A percentile compares a stretch with the other conserved stretches of the same genome.
phyloP scores from a whole-genome alignment of 2,888 invertebrate species.

The Idaea dimidiata region DNA sequence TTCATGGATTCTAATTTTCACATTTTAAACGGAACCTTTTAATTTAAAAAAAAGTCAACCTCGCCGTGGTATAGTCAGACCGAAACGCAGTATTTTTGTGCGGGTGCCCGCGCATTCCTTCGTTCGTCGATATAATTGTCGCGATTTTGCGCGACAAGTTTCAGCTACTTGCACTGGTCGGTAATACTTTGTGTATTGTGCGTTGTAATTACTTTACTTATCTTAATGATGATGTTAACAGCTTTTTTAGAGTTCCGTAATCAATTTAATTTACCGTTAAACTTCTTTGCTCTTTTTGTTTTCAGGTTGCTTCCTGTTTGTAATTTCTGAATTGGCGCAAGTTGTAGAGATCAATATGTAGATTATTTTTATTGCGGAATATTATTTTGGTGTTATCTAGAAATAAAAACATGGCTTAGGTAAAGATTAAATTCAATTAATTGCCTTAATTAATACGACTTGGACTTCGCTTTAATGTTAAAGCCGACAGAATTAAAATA shows the following conservation, averaged over 20 bases:
- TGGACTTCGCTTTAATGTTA: not conserved
- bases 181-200: not conserved
- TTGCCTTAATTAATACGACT: too few relatives aligned
- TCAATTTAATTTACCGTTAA: slow-evolving; percentile 1
- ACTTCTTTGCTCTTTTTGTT: not conserved
- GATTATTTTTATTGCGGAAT: too few relatives aligned
- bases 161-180: not conserved
- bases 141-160: slow-evolving; percentile 18
- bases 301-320: not conserved
- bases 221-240: not conserved
- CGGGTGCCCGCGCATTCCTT: slow-evolving; percentile 22
- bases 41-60: not conserved
- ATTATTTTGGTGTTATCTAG: too few relatives aligned
- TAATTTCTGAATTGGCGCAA: too few relatives aligned
- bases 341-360: too few relatives aligned
- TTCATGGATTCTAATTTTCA: too few relatives aligned
- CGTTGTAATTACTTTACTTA: not conserved
- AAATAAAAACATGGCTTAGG: too few relatives aligned
- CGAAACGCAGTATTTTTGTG: slow-evolving; percentile 21
- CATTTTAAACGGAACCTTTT: slow-evolving; percentile 10
- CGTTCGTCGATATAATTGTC: slow-evolving; percentile 20
- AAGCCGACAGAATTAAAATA: not conserved
- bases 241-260: not conserved
- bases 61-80: slow-evolving; percentile 19
- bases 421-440: too few relatives aligned